A percentile compares a stretch with the other conserved stretches of the same genome.
Conservation (phyloP, 2,888 invertebrate species). For the Miltochrista miniata region DNA sequence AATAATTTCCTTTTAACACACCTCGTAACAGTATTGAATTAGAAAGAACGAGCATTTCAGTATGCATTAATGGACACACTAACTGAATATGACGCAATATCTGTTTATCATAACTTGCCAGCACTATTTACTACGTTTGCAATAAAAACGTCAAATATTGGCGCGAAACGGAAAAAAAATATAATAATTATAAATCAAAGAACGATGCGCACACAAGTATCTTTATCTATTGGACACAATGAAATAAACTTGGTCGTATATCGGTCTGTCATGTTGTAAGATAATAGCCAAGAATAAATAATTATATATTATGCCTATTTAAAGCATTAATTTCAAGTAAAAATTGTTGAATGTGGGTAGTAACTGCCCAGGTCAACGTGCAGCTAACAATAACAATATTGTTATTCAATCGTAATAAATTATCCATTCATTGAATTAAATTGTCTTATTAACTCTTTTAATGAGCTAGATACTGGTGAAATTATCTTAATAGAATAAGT, state of each 20-base stretch:
- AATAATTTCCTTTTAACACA: slow-evolving; percentile 13
- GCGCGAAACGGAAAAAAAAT: slow-evolving; percentile 26
- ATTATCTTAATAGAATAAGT: slow-evolving; percentile 1
- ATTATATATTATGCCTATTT: slow-evolving; percentile 44
- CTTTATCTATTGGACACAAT: slow-evolving; percentile 44
- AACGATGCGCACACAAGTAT: slow-evolving; percentile 39
- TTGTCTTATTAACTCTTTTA: slow-evolving; percentile 9
- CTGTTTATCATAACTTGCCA: slow-evolving; percentile 20
- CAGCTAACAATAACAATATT: slow-evolving; percentile 42
- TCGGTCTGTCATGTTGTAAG: slow-evolving; percentile 57
- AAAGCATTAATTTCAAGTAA: slow-evolving; percentile 42
- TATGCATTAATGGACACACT: slow-evolving; percentile 14
- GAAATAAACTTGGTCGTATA: slow-evolving; percentile 49
- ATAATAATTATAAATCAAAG: slow-evolving; percentile 1
- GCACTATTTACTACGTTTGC: slow-evolving; percentile 11
- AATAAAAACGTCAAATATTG: slow-evolving; percentile 29
- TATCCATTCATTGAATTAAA: slow-evolving; percentile 32
- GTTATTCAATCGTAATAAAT: slow-evolving; percentile 25
- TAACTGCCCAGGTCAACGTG: slow-evolving; percentile 45
- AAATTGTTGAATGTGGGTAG: slow-evolving; percentile 37
- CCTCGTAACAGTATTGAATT: slow-evolving; percentile 3
- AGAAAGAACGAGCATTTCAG: slow-evolving; percentile 25
- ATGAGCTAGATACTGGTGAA: slow-evolving; percentile 24
- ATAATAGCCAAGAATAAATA: slow-evolving; percentile 53
- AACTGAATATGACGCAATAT: slow-evolving; percentile 5